A percentile compares a stretch with the other conserved stretches of the same genome.
Conservation (phyloP, 2,888 invertebrate genomes). For the Junonia oenone region DNA sequence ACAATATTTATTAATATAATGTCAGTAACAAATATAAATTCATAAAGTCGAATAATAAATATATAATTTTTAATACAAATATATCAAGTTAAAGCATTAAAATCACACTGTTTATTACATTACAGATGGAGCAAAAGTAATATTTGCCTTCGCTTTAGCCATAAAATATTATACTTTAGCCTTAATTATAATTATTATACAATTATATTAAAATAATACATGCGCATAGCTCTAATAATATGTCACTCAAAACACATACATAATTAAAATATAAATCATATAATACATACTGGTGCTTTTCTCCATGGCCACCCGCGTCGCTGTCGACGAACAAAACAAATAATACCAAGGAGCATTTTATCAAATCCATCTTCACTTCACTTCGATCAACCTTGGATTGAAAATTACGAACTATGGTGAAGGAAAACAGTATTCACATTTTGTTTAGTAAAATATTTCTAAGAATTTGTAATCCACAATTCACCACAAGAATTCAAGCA, state of each 20-base stretch:
- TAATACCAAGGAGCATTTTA: slow-evolving; percentile 53
- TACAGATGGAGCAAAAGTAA: no score
- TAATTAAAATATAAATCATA: not conserved
- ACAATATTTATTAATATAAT: not conserved
- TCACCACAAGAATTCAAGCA: slow-evolving; percentile 36
- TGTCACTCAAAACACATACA: not conserved
- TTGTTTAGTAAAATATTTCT: slow-evolving; percentile 44
- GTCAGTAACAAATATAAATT: not conserved
- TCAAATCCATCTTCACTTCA: slow-evolving; percentile 48
- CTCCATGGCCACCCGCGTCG: slow-evolving; percentile 65
- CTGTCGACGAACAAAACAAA: slow-evolving; percentile 50
- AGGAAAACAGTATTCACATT: slow-evolving; percentile 53
- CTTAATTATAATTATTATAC: no score
- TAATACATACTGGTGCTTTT: slow-evolving; percentile 62
- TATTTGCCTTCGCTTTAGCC: slow-evolving; percentile 25
- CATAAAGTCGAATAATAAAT: not conserved
- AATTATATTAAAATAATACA: not conserved
- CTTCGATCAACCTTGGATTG: slow-evolving; percentile 3
- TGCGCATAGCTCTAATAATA: not conserved
- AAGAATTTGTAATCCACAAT: slow-evolving; percentile 36
- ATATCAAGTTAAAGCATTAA: not conserved
- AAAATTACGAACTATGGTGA: not conserved
- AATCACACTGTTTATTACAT: no score
- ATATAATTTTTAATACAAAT: not conserved
- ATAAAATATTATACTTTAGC: not conserved